Evolutionary conservation across 2,113 vertebrate species (phyloP).

Genomic region (Muntiacus muntjak): DNA sequence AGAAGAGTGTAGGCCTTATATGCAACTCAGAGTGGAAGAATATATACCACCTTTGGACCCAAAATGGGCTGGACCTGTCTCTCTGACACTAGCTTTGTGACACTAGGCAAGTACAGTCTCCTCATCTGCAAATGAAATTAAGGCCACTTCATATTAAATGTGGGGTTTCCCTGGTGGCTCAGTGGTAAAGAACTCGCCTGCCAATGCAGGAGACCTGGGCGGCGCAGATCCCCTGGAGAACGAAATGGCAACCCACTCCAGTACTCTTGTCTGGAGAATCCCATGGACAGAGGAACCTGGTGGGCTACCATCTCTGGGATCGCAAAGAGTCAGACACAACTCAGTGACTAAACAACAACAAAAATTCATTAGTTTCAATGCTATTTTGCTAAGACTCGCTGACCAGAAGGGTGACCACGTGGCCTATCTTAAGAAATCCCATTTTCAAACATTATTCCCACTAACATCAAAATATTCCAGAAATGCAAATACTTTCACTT

Average conservation of each 20-base stretch:
- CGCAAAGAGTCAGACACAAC: background rate
- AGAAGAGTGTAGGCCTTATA: background rate
- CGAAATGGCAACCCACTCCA: background rate
- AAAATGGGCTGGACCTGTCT: background rate
- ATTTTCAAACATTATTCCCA: background rate
- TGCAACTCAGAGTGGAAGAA: background rate
- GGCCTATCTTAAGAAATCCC: background rate
- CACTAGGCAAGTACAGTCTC: background rate
- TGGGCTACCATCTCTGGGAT: background rate
- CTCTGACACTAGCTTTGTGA: background rate
- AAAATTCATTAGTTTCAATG: background rate
- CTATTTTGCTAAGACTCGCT: background rate
- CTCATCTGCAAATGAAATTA: background rate
- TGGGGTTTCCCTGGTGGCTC: background rate
- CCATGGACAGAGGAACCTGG: background rate
- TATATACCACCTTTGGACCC: background rate
- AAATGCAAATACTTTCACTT: slow-evolving; percentile 30
- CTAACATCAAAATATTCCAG: background rate
- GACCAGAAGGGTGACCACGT: background rate
- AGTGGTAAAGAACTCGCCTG: background rate
- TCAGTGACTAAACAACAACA: background rate
- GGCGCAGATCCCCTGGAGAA: background rate
- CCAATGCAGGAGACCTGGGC: background rate
- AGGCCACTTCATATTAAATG: background rate
- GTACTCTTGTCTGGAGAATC: background rate